phyloP scores from a whole-genome alignment of 2,113 vertebrate species.

The Grammomys surdaster region DNA sequence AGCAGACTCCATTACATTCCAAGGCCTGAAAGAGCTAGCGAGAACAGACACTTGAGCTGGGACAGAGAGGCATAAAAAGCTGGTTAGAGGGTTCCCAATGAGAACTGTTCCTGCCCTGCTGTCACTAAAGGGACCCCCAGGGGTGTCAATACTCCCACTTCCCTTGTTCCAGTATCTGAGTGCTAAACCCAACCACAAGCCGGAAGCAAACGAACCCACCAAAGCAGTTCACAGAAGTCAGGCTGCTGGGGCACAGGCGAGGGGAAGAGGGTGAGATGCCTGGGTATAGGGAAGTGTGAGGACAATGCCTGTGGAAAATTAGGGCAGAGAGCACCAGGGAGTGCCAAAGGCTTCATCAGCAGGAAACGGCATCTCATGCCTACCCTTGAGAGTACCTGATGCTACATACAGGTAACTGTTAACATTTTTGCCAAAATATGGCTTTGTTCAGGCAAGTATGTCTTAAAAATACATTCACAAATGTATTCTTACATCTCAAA shows the following conservation, averaged over 20 bases:
- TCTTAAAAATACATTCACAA: conserved; percentile 20
- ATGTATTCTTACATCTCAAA: not conserved
- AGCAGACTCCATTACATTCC: not conserved
- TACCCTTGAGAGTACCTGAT: not conserved
- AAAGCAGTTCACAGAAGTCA: not conserved
- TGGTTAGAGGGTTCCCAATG: not conserved
- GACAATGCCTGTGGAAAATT: not conserved
- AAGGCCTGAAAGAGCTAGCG: not conserved
- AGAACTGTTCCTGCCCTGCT: not conserved
- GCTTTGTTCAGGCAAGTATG: not conserved
- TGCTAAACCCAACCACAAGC: not conserved
- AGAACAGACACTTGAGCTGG: not conserved
- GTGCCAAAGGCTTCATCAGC: rapidly evolving
- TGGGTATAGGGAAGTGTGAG: not conserved
- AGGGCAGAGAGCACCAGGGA: not conserved
- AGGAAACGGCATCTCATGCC: not conserved
- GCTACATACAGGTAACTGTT: not conserved
- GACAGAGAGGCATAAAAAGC: not conserved
- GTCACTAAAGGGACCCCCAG: not conserved
- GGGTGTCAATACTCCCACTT: not conserved
- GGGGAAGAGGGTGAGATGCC: not conserved
- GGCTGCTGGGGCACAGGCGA: not conserved
- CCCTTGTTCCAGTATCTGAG: not conserved
- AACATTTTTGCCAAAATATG: not conserved
- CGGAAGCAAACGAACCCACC: not conserved